Evolutionary conservation across 1,140 invertebrate species (phyloP), one percentile per base, ranked within the genome.

Genomic region (Tyrophagus putrescentiae): DNA sequence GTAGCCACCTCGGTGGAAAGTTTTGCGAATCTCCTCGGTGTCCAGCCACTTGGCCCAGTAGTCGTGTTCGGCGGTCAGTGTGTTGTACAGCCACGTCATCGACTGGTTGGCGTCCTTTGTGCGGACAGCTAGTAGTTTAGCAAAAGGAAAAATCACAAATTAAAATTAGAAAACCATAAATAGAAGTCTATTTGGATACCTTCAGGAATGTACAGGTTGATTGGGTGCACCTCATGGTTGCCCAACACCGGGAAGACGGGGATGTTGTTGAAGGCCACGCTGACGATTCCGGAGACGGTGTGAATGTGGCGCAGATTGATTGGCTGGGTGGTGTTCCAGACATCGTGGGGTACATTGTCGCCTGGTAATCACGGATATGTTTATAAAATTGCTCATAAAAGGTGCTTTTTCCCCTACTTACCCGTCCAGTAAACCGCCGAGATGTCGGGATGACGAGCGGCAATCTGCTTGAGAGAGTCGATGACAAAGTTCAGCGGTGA

Each of bases 191-290:
- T 34, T 57, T 7, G 13, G 56, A 39, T 5, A 57, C 36, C n/a
- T 16, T 54, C 29, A n/a, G 36, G 36, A 41, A 57, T 77, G 79
- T 75, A 87, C 84, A 82, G 78, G 73, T 93, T 90, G 4, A 85
- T 75, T 3, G 89, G 89, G 72, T 85, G 80, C 39, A 85, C 77
- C 72, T 95, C 90, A 66, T 95, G 90, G 70, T 95, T 95, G 42
- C 88, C 89, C 42, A 94, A 71, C 48, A 81, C 76, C 3, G 83
- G 80, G 68, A 80, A 82, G 1, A 93, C 75, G 0, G 77, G 73
- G 27, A 77, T 79, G 45, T 81, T 73, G 0, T 77, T 75, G 39
- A 59, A 62, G 88, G 59, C 79, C 72, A 48, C 36, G 18, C 23
- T 33, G 5, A 59, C 33, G 4, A 45, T 44, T 27, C 25, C 29